Conservation (phyloP, 2,113 vertebrate species). For the Plecotus auritus region DNA sequence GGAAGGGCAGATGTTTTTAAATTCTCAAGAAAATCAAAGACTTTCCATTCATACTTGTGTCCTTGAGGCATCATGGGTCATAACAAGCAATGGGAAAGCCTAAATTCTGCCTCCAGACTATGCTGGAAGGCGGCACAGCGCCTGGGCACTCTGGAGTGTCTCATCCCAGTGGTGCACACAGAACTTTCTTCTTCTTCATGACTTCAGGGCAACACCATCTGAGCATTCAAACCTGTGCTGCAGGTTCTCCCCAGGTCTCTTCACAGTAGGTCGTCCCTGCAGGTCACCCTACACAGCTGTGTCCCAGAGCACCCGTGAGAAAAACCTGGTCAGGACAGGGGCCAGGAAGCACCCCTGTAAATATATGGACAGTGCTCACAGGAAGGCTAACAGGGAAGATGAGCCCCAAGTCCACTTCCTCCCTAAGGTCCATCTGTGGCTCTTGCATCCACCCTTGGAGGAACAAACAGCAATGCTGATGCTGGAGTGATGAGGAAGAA, state of each 20-base stretch:
- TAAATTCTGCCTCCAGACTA: neutral
- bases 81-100: neutral
- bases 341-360: neutral
- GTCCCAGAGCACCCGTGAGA: neutral
- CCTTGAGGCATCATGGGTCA: neutral
- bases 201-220: neutral
- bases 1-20: neutral
- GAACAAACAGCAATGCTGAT: no score
- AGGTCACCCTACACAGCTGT: neutral
- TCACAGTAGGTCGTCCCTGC: no score
- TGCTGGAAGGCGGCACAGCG: neutral
- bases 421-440: fast-evolving
- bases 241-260: neutral
- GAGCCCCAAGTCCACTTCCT: neutral
- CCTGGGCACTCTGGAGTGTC: neutral
- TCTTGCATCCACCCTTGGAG: neutral
- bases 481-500: neutral
- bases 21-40: neutral
- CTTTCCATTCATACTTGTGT: neutral
- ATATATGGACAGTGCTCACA: neutral
- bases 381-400: neutral
- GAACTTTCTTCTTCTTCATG: no score
- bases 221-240: neutral
- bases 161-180: neutral
- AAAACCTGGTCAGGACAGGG: neutral